Percentiles rank a stretch among this genome's conserved stretches.
Evolutionary conservation across 2,888 invertebrate genomes (phyloP).

Genomic region (Morpho achilles): DNA sequence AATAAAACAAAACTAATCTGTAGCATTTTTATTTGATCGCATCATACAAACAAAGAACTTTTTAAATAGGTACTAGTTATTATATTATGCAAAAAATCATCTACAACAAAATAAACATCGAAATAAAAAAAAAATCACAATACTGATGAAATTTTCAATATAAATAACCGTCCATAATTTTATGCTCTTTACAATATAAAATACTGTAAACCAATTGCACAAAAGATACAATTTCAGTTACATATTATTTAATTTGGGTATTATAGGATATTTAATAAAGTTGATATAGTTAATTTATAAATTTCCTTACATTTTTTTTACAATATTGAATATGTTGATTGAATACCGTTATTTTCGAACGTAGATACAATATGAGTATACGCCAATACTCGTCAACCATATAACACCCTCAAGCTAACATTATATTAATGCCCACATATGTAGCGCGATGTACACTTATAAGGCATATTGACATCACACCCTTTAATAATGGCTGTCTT

Average conservation of each 20-base stretch:
- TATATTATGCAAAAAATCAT: constrained; percentile 24
- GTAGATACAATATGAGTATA: too few species aligned
- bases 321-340: too few species aligned
- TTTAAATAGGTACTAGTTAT: constrained; percentile 30
- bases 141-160: constrained; percentile 8
- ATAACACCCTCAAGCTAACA: neutral
- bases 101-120: constrained; percentile 22
- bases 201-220: too few species aligned
- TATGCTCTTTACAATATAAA: neutral
- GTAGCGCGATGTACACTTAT: neutral
- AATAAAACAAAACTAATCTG: neutral
- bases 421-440: constrained; percentile 3
- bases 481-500: neutral
- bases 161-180: neutral
- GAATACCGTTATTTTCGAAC: too few species aligned
- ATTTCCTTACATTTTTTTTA: too few species aligned
- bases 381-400: too few species aligned
- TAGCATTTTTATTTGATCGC: constrained; percentile 45
- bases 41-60: constrained; percentile 47
- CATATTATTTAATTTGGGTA: too few species aligned
- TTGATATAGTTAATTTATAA: too few species aligned
- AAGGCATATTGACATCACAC: constrained; percentile 3
- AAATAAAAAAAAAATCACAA: constrained; percentile 21
- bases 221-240: too few species aligned
- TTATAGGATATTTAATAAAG: too few species aligned